Evolutionary conservation across 1,140 invertebrate species (phyloP), one percentile per base, ranked within the genome.

Genomic region (Coenobita brevimanus): DNA sequence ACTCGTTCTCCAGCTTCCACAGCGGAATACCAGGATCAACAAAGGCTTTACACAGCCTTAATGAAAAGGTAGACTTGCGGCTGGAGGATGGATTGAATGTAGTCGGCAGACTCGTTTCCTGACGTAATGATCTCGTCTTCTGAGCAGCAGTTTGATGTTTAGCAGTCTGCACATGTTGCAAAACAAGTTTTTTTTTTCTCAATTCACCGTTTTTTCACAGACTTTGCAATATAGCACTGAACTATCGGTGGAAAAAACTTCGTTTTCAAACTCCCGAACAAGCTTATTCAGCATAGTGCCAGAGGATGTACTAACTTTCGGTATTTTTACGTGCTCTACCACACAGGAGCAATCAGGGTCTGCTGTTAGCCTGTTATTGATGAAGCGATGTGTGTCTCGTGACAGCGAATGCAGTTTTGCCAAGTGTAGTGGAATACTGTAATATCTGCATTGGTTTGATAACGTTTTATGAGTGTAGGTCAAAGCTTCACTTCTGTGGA

Each of bases 1-100:
- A 50, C 43, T 76, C 73, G 17, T 76, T 76, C 13, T 76, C 43
- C 41, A 76, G 73, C 43, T 76, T 76, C 36, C 43, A 50, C 43
- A 76, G 2, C n/a, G n/a, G n/a, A n/a, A n/a, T n/a, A n/a, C n/a
- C n/a, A n/a, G n/a, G n/a, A n/a, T n/a, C n/a, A n/a, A n/a, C n/a
- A n/a, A n/a, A n/a, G n/a, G n/a, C n/a, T n/a, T n/a, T n/a, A n/a
- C n/a, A n/a, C n/a, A n/a, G 24, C 36, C 50, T 43, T 76, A 71
- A 33, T 27, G 27, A 71, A 21, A 71, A 71, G 67, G 67, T 71
- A 71, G 67, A 71, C 27, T 71, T 71, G 24, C 67, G 67, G 67
- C 67, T 36, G 67, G 67, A 1, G 67, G 8, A 71, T 71, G 27
- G 33, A 71, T 0, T 17, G n/a, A 71, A 71, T 71, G 67, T 71